Evolutionary conservation across 2,113 vertebrate genomes (phyloP).

Genomic region (Aegotheles bennettii): DNA sequence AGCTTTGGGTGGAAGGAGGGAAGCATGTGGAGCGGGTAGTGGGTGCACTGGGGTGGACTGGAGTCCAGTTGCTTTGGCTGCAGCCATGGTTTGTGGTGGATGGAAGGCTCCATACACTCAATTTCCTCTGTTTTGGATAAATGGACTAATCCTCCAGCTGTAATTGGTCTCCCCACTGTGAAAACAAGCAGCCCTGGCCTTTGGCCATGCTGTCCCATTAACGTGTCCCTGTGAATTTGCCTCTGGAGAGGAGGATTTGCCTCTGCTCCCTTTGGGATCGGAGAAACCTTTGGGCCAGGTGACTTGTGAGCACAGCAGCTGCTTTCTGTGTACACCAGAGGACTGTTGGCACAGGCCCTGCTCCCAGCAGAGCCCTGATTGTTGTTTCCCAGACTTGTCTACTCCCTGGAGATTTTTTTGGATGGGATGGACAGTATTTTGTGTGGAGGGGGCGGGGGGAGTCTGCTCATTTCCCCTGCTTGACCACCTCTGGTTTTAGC

Average conservation of each 20-base stretch:
- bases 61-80: neutral
- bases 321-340: neutral
- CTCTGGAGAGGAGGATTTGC: neutral
- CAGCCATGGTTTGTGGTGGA: rapidly evolving
- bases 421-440: neutral
- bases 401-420: neutral
- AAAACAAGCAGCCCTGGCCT: neutral
- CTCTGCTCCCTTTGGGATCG: neutral
- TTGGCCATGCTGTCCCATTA: neutral
- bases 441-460: neutral
- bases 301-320: neutral
- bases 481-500: neutral
- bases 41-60: neutral
- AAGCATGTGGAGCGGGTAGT: rapidly evolving
- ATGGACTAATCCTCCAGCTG: neutral
- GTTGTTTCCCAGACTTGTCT: neutral
- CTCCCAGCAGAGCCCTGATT: neutral
- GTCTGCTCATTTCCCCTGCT: neutral
- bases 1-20: neutral
- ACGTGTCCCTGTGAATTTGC: neutral
- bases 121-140: neutral
- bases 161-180: neutral
- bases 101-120: neutral
- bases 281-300: neutral
- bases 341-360: neutral